Percentiles rank a stretch among this genome's conserved stretches.
These are phyloP conservation scores for Coptotermes formosanus DNA, from an alignment of 1,140 invertebrate genomes.

Conservation along the genomic window DNA sequence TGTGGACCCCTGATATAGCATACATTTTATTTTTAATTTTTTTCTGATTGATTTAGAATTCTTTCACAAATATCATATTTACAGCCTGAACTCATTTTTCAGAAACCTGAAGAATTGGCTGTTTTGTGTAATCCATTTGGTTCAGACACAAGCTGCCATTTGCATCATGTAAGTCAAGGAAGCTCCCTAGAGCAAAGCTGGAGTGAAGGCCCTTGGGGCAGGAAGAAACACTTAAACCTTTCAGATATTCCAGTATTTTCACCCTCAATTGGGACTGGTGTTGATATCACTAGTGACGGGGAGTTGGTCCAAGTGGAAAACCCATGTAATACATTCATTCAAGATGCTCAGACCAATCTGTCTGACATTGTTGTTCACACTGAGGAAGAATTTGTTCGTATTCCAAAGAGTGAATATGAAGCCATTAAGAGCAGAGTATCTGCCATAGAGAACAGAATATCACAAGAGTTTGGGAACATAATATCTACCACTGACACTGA, in stretches of 20 bases:
- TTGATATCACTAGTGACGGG: not conserved
- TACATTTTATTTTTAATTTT: too few relatives aligned
- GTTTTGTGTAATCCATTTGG: not conserved
- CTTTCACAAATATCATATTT: slow-evolving; percentile 12
- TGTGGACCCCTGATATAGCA: too few relatives aligned
- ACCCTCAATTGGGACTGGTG: not conserved
- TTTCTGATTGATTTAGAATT: not conserved
- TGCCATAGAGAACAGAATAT: slow-evolving; percentile 66
- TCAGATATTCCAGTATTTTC: slow-evolving; percentile 6
- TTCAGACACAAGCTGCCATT: slow-evolving; percentile 19
- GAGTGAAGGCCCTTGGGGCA: slow-evolving; percentile 18
- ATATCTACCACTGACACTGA: slow-evolving; percentile 29
- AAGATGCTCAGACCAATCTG: too few relatives aligned
- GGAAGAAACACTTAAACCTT: slow-evolving; percentile 20
- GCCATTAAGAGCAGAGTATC: slow-evolving; percentile 70
- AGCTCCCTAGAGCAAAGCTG: slow-evolving; percentile 19
- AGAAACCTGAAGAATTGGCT: slow-evolving; percentile 17
- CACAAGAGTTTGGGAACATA: slow-evolving; percentile 61
- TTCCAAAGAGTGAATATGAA: slow-evolving; percentile 71
- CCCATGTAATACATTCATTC: too few relatives aligned
- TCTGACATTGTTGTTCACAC: too few relatives aligned
- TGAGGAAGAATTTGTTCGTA: slow-evolving; percentile 58
- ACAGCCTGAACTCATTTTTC: slow-evolving; percentile 18
- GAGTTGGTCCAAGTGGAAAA: not conserved
- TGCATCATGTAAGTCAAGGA: not conserved